Evolutionary conservation across 23 tunicate species (phyloP).

Genomic region (Ciona savignyi): DNA sequence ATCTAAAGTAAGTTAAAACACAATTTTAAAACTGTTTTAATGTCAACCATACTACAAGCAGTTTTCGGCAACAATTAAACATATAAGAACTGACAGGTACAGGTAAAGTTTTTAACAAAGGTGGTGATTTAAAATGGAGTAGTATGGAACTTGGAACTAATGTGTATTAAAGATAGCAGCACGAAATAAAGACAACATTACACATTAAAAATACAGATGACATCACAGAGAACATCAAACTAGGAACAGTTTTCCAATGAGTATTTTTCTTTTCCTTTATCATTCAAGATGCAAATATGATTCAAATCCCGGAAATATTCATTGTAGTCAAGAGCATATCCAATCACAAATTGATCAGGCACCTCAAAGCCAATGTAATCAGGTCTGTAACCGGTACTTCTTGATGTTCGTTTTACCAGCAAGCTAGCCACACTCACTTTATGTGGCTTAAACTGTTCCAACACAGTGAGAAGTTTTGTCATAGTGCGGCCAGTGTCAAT

Average conservation of each 20-base stretch:
- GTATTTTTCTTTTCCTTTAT: slow-evolving; percentile 49
- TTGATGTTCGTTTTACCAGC: slow-evolving; percentile 71
- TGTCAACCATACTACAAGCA: too few relatives aligned
- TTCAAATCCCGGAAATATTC: slow-evolving; percentile 87
- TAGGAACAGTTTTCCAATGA: slow-evolving; percentile 1
- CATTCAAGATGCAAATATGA: slow-evolving; percentile 54
- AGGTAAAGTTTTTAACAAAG: too few relatives aligned
- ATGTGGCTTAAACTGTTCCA: slow-evolving; percentile 59
- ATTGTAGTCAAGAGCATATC: slow-evolving; percentile 90
- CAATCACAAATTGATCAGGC: slow-evolving; percentile 78
- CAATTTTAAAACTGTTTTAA: too few relatives aligned
- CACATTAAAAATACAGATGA: too few relatives aligned
- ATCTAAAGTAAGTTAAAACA: too few relatives aligned
- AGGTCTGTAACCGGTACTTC: slow-evolving; percentile 74
- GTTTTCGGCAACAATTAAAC: too few relatives aligned
- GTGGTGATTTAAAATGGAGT: too few relatives aligned
- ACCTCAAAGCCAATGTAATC: slow-evolving; percentile 83
- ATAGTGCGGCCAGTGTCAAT: slow-evolving; percentile 88
- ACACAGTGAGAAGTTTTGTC: slow-evolving; percentile 45
- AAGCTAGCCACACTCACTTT: slow-evolving; percentile 66
- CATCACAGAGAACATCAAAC: too few relatives aligned
- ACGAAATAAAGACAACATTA: too few relatives aligned
- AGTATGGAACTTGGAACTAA: too few relatives aligned
- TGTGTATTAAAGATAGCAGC: too few relatives aligned
- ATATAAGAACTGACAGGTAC: too few relatives aligned